phyloP scores from a whole-genome alignment of 2,797 vertebrate species.

The Enteromius fasciolatus region DNA sequence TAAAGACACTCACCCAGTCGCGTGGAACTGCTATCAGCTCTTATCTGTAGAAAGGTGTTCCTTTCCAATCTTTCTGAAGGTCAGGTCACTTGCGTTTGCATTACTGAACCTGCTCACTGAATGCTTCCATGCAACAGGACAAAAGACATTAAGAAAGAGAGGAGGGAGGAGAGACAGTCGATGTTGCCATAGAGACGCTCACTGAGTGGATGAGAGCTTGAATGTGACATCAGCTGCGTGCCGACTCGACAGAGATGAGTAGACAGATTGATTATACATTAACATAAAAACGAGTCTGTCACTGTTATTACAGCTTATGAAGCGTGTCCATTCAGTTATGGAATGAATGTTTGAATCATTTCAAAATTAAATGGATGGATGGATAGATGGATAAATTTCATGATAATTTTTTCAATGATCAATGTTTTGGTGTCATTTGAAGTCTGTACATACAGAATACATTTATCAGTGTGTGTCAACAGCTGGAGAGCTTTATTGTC shows the following conservation, averaged over 20 bases:
- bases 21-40: background rate
- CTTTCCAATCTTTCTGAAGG: background rate
- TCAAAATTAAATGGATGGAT: background rate
- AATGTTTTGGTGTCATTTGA: background rate
- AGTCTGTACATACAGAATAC: background rate
- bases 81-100: slow-evolving; percentile 43
- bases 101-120: slow-evolving; percentile 30
- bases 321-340: too few species aligned
- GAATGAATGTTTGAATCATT: background rate
- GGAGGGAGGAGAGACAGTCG: slow-evolving; percentile 55
- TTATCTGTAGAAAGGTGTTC: background rate
- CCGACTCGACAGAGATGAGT: slow-evolving; percentile 19
- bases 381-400: background rate
- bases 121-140: slow-evolving; percentile 60
- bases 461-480: background rate
- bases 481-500: background rate
- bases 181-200: slow-evolving; percentile 74
- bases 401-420: background rate
- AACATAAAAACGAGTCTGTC: background rate
- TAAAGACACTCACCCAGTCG: slow-evolving; percentile 35
- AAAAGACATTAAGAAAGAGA: slow-evolving; percentile 52
- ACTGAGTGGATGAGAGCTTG: slow-evolving; percentile 51
- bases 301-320: too few species aligned
- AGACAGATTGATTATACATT: background rate
- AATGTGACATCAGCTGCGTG: slow-evolving; percentile 58